phyloP scores from a whole-genome alignment of 2,797 vertebrate genomes.

The Lithobates pipiens region DNA sequence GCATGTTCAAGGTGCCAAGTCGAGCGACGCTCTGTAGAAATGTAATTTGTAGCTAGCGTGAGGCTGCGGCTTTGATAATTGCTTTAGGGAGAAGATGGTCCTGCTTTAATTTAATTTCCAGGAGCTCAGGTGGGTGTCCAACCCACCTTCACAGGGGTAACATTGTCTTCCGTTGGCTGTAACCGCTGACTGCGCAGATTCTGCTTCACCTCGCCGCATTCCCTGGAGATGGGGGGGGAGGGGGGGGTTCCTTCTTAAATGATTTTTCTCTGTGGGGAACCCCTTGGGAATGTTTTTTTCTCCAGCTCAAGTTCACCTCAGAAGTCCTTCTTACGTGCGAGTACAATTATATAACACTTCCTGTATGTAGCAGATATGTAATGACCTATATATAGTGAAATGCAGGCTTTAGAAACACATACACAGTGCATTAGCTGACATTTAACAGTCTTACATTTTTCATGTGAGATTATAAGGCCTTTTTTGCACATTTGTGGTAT shows the following conservation, averaged over 20 bases:
- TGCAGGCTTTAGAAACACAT: not conserved
- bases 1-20: constrained; percentile 18
- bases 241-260: not conserved
- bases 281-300: not conserved
- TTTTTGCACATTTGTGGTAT: no score
- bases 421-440: no score
- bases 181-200: constrained; percentile 16
- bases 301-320: not conserved
- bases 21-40: constrained; percentile 51
- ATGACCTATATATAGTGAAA: not conserved
- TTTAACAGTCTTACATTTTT: no score
- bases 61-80: constrained; percentile 57
- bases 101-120: constrained; percentile 59
- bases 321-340: not conserved
- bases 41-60: constrained; percentile 55
- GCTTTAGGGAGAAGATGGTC: constrained; percentile 62
- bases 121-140: constrained; percentile 49
- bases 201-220: not conserved
- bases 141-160: constrained; percentile 23
- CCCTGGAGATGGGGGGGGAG: not conserved
- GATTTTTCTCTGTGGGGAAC: not conserved
- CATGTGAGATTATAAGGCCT: no score
- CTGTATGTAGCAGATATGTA: not conserved
- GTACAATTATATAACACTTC: not conserved
- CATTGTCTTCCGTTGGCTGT: not conserved